Base-by-base conservation (phyloP, 2,888 invertebrate species). In the Heteropelma amictum region DNA sequence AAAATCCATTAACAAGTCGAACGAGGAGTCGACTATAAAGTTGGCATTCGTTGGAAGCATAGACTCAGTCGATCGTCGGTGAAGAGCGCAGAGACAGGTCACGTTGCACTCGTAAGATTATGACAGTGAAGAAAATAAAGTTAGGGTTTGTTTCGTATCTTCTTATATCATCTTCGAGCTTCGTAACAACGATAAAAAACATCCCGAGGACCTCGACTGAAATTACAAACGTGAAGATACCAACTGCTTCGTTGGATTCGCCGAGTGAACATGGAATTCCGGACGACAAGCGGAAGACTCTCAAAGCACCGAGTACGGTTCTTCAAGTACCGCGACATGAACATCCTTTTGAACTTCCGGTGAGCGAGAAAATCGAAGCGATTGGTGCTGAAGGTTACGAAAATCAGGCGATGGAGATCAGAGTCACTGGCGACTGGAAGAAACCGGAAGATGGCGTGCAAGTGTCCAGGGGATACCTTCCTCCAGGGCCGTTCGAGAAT, bases 1-100 rank as follows among this genome's bases (percentile, higher is more conserved):
- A 72, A 82, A 82, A 73, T 78, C 83, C 84, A 76, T 83, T 83
- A 83, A 70, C 74, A 60, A 74, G 42, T 60, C 35, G 68, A 23
- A 38, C 65, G 40, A 35, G 35, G 19, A 30, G 33, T 63, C 58
- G 35, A 42, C 74, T 83, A 84, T 84, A 83, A 84, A 84, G 19
- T 49, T 35, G 4, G 7, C 51, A 19, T 51, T 21, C 5, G 28
- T 49, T 28, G 42, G 35, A 47, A 69, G n/a, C 10, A 23, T 38
- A 28, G 23, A 35, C 23, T 53, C 63, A 73, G 63, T 69, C 23
- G 17, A 0, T 38, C 14, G 7, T 53, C n/a, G 4, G 40, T 51
- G 12, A 28, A 17, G 5, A 3, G 7, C n/a, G 3, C 53, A 8
- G 12, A 30, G 7, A n/a, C n/a, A n/a, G n/a, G n/a, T n/a, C n/a